Percentiles rank a stretch among this genome's conserved stretches.
phyloP scores from a whole-genome alignment of 2,797 vertebrate genomes.

The Eleutherodactylus coqui region DNA sequence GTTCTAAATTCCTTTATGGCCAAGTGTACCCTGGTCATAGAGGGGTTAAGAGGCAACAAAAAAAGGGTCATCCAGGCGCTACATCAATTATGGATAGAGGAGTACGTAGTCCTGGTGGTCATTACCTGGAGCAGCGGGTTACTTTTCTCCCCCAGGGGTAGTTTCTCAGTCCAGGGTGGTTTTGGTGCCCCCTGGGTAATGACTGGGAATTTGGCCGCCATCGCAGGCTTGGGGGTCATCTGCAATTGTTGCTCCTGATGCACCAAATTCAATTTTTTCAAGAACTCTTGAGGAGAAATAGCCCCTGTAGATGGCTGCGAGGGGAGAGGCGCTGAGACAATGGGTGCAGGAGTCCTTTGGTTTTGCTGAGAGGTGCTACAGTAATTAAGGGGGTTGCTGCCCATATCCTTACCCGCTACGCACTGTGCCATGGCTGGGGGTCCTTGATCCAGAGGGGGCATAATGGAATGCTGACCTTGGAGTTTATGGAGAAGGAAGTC shows the following conservation, averaged over 20 bases:
- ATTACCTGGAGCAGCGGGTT: conserved; percentile 82
- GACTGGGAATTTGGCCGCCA: conserved; percentile 88
- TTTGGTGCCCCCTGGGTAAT: conserved; percentile 67
- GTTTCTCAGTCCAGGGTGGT: conserved; percentile 73
- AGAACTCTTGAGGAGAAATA: conserved; percentile 86
- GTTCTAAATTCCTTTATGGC: too few species aligned
- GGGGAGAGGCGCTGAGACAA: conserved; percentile 64
- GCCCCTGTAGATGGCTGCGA: conserved; percentile 73
- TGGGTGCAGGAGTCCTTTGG: conserved; percentile 65
- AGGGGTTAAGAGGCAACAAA: neutral
- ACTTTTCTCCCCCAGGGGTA: conserved; percentile 73
- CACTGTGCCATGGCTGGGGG: neutral
- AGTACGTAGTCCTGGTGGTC: neutral
- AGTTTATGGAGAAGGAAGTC: conserved; percentile 73
- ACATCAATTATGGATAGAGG: too few species aligned
- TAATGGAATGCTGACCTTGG: conserved; percentile 53
- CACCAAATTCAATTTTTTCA: conserved; percentile 88
- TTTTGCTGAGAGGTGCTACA: conserved; percentile 70
- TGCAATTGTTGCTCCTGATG: conserved; percentile 86
- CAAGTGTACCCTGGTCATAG: neutral
- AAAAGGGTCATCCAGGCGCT: too few species aligned
- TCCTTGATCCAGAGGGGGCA: conserved; percentile 46
- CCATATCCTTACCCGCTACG: conserved; percentile 60
- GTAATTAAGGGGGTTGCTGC: conserved; percentile 74
- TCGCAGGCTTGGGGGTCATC: conserved; percentile 71